Evolutionary conservation across 2,888 invertebrate genomes (phyloP).

Genomic region (Penaeus monodon): DNA sequence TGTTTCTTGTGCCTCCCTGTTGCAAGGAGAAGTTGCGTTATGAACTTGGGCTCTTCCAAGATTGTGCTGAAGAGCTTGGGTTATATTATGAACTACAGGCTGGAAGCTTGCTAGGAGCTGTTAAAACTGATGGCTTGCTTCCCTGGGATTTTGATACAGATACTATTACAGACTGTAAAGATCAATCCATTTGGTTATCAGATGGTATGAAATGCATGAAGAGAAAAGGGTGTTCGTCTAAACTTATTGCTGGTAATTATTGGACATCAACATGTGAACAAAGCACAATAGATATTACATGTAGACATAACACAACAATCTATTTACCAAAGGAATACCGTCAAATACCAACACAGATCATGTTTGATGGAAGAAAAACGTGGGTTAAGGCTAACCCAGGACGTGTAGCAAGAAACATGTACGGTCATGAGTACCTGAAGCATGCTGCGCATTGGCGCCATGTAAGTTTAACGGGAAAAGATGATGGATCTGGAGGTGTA

Average conservation of each 20-base stretch:
- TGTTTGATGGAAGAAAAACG: constrained; percentile 17
- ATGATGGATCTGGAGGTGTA: constrained; percentile 22
- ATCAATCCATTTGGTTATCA: constrained; percentile 28
- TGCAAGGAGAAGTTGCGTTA: constrained; percentile 20
- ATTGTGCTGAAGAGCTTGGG: constrained; percentile 35
- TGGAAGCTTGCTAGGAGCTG: constrained; percentile 40
- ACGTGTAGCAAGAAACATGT: constrained; percentile 21
- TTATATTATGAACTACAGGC: constrained; percentile 26
- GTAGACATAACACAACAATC: constrained; percentile 14
- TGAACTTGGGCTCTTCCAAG: constrained; percentile 27
- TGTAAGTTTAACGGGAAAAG: not conserved
- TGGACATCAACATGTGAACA: constrained; percentile 34
- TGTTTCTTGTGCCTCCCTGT: constrained; percentile 48
- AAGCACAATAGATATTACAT: constrained; percentile 26
- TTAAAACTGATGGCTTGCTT: constrained; percentile 35
- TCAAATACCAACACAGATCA: constrained; percentile 19
- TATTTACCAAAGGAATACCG: constrained; percentile 10
- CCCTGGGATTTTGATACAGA: constrained; percentile 54
- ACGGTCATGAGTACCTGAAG: constrained; percentile 41
- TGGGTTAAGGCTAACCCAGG: constrained; percentile 29
- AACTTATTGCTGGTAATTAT: not conserved
- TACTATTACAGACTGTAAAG: constrained; percentile 25
- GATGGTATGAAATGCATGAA: constrained; percentile 23
- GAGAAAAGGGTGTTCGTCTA: constrained; percentile 13
- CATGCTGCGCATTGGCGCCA: constrained; percentile 46